Conservation (phyloP, 1,140 invertebrate genomes). For the Stegodyphus mimosarum region DNA sequence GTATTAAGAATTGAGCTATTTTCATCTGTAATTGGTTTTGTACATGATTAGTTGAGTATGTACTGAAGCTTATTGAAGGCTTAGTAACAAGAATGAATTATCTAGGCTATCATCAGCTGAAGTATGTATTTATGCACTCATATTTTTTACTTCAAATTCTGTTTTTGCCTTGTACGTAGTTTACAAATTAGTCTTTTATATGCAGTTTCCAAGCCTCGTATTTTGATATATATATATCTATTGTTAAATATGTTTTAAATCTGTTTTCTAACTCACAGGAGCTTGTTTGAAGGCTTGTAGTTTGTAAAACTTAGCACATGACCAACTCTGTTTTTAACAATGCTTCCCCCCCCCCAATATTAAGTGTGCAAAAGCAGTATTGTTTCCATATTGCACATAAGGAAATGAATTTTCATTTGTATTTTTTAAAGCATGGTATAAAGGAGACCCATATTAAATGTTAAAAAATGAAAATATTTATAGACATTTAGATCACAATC, state of each 20-base stretch:
- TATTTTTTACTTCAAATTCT: constrained; percentile 15
- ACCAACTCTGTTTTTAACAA: background rate
- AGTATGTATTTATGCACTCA: constrained; percentile 13
- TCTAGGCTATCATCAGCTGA: background rate
- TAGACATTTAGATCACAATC: background rate
- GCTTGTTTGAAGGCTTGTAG: constrained; percentile 39
- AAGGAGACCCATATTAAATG: background rate
- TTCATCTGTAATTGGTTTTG: constrained; percentile 13
- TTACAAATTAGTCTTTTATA: constrained; percentile 53
- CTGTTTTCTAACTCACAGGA: constrained; percentile 25
- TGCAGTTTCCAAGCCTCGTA: constrained; percentile 30
- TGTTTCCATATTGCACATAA: background rate
- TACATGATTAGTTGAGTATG: background rate
- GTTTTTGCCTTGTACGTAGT: constrained; percentile 36
- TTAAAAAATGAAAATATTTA: background rate
- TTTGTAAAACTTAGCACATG: constrained; percentile 20
- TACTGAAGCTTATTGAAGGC: background rate
- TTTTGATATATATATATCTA: constrained; percentile 54
- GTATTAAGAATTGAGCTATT: constrained; percentile 46
- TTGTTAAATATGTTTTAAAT: constrained; percentile 53
- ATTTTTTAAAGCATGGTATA: background rate
- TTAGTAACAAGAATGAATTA: background rate
- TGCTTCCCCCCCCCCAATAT: background rate
- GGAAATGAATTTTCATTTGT: background rate
- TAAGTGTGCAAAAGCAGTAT: background rate